Evolutionary conservation across 30 jellyfish, hydroid and myxozoan genomes (phyloP).

Genomic region (Chironex yamaguchii): DNA sequence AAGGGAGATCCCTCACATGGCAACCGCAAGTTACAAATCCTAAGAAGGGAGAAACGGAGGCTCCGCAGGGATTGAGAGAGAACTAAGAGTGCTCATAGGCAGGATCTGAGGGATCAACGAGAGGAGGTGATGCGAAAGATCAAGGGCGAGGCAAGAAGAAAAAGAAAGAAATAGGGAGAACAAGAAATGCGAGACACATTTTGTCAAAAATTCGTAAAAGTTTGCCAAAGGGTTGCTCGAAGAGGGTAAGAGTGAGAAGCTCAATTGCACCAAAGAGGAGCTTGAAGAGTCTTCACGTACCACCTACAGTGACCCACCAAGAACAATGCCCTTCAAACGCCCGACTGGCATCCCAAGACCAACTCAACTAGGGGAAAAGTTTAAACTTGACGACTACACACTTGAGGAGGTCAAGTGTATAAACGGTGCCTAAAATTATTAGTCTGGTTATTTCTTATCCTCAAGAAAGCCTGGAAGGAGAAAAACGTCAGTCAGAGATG

Average conservation of each 20-base stretch:
- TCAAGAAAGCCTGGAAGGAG: background rate
- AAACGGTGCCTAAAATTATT: background rate
- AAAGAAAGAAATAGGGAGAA: no score
- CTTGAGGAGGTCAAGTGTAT: background rate
- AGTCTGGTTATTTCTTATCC: background rate
- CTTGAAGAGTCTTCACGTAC: background rate
- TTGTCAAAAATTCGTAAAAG: no score
- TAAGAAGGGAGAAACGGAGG: no score
- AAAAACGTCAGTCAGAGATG: background rate
- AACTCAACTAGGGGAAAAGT: background rate
- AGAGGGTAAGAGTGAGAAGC: background rate
- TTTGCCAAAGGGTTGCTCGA: background rate
- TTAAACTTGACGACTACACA: no score
- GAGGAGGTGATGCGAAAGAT: no score
- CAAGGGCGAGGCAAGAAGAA: no score
- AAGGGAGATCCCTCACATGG: no score
- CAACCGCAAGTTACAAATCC: no score
- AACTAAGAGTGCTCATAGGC: no score
- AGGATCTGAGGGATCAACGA: no score
- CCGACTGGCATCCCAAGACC: constrained; percentile 5
- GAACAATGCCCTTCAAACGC: background rate
- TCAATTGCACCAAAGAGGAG: background rate
- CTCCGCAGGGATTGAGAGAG: no score
- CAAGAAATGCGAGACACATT: no score
- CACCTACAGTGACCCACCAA: background rate